Percentiles rank a stretch among this genome's conserved stretches.
These are phyloP conservation scores for Trachelus iudaicus DNA, from an alignment of 2,888 invertebrate genomes.

Conservation along the genomic window DNA sequence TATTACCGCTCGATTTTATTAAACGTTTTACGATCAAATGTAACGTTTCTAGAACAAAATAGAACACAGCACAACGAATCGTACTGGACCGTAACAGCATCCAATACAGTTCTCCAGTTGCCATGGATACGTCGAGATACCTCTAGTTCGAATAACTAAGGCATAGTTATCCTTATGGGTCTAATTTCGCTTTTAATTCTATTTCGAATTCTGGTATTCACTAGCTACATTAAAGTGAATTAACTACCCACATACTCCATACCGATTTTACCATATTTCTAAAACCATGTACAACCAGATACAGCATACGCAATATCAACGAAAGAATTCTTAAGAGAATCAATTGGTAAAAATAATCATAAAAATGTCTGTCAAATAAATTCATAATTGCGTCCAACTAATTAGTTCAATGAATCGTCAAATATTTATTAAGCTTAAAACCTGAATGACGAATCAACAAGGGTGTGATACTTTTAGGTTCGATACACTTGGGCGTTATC, in stretches of 20 bases:
- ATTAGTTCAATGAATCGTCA: background rate
- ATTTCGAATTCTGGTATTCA: constrained; percentile 18
- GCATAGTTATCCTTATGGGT: background rate
- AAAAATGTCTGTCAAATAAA: background rate
- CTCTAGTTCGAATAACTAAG: background rate
- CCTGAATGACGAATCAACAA: background rate
- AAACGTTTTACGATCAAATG: constrained; percentile 44
- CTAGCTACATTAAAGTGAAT: constrained; percentile 25
- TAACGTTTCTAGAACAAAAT: background rate
- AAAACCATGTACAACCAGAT: background rate
- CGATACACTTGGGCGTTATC: background rate
- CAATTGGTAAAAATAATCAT: too few species aligned
- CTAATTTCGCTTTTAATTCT: background rate
- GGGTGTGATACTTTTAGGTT: background rate
- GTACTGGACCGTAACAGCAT: background rate
- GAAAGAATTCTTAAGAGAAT: too few species aligned
- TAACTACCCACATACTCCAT: background rate
- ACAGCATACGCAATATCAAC: background rate
- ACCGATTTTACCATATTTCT: background rate
- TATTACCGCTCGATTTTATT: constrained; percentile 41
- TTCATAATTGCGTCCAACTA: background rate
- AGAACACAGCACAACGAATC: background rate
- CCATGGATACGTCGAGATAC: background rate
- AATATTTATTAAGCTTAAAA: background rate
- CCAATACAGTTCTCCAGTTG: background rate